Conservation (phyloP, 1,140 invertebrate species). For the Frieseomelitta varia region DNA sequence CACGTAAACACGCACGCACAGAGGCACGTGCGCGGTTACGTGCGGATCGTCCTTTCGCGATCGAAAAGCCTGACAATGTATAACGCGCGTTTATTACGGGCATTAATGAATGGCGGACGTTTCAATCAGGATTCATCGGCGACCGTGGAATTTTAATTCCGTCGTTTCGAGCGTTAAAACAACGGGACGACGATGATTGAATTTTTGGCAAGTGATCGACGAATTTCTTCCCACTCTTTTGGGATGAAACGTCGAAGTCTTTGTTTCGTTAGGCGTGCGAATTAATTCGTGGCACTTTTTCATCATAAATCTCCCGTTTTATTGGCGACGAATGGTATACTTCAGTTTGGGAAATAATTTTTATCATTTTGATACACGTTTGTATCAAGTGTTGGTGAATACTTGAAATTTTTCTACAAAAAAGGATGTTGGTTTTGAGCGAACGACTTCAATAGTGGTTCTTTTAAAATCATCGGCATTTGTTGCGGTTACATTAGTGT, state of each 20-base stretch:
- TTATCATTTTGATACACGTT: no score
- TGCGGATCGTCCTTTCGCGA: slow-evolving; percentile 3
- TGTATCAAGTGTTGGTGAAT: no score
- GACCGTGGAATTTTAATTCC: background rate
- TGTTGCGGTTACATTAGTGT: no score
- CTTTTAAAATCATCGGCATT: no score
- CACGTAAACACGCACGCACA: background rate
- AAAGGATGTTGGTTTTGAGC: no score
- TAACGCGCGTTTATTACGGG: background rate
- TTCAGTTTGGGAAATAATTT: no score
- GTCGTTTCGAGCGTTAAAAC: background rate
- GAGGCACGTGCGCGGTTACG: slow-evolving; percentile 9
- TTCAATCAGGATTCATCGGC: slow-evolving; percentile 33
- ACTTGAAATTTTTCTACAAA: no score
- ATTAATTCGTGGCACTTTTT: no score
- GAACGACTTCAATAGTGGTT: no score
- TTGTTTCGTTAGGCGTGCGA: no score
- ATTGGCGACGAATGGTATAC: no score
- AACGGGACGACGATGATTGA: background rate
- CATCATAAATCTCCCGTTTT: no score
- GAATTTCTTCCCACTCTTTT: background rate
- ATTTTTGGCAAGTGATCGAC: background rate
- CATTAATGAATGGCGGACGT: slow-evolving; percentile 40
- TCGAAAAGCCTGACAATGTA: slow-evolving; percentile 42
- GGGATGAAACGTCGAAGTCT: background rate